Evolutionary conservation across 2,113 vertebrate genomes (phyloP), one percentile per base, ranked within the genome.

Genomic region (Leucopternis melanops): DNA sequence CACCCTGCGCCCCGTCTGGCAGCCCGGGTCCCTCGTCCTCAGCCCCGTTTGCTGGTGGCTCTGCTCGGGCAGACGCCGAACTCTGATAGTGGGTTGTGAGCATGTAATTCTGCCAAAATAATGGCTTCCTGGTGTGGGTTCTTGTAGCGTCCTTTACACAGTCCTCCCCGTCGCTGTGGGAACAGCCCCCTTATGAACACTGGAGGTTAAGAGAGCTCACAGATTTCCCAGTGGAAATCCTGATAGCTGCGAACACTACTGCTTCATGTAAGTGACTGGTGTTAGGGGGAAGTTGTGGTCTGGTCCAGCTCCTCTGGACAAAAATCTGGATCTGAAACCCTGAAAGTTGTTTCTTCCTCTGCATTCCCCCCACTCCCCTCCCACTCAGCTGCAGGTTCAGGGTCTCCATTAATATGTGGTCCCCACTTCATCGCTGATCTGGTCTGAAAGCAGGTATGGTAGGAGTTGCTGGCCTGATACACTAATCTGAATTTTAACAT

Each of bases 321-420:
- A 65, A 57, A 67, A 20, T 18, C 22, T 67, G 21, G 8, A 72
- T 63, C 47, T 50, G 32, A 83, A 80, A 66, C 19, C 20, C 13
- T 80, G 38, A 27, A 69, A 49, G 19, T 25, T 75, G 36, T 50
- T 45, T 75, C 27, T 85, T 81, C 23, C 5, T 62, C 44, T 55
- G 17, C 11, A 19, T 47, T 59, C 14, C 7, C 27, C 7, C 10
- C 26, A 13, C 21, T 5, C 6, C 9, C 25, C 63, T 81, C 52
- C 44, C 31, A 17, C 32, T 34, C 27, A n/a, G 38, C 67, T 58
- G 55, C 88, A 78, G 81, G 34, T 55, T 58, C n/a, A 13, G 55
- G 31, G n/a, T 78, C 25, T 66, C 54, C 0, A 0, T 80, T 72
- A 21, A 8, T 62, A 5, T 3, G 8, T 10, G 25, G 15, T 73